phyloP scores from a whole-genome alignment of 2,797 vertebrate genomes.

The Nyctalus aviator region DNA sequence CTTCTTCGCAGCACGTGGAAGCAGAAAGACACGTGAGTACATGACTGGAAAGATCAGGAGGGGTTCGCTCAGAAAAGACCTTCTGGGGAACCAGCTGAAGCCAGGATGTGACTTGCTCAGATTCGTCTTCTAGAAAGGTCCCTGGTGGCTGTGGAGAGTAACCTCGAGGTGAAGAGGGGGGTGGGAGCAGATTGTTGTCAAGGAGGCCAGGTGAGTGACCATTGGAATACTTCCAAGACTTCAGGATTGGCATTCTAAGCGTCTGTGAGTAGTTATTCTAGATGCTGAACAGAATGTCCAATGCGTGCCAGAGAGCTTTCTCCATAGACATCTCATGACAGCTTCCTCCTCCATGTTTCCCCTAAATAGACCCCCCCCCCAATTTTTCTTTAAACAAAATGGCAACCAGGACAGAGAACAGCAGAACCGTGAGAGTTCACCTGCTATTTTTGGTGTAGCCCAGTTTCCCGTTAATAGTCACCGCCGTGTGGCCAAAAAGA shows the following conservation, averaged over 20 bases:
- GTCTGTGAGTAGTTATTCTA: background rate
- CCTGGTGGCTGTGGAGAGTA: background rate
- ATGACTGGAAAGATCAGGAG: background rate
- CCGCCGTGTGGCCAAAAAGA: background rate
- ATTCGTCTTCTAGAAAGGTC: background rate
- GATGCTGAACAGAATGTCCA: background rate
- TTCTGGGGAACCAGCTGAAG: background rate
- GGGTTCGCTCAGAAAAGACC: background rate
- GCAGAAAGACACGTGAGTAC: background rate
- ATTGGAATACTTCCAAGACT: too few relatives aligned
- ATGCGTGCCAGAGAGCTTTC: background rate
- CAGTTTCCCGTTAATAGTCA: background rate
- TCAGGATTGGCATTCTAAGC: background rate
- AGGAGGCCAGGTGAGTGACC: background rate
- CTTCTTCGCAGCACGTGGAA: background rate
- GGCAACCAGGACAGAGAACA: background rate
- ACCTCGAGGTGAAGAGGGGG: background rate
- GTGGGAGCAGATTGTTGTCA: background rate
- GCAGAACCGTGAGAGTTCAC: background rate
- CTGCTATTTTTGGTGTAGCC: background rate
- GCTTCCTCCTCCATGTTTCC: background rate
- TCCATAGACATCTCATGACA: background rate
- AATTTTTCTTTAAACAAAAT: constrained; percentile 39
- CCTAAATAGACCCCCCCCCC: background rate
- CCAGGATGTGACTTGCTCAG: background rate